phyloP scores from a whole-genome alignment of 2,797 vertebrate species.

The Halcyon smyrnensis region DNA sequence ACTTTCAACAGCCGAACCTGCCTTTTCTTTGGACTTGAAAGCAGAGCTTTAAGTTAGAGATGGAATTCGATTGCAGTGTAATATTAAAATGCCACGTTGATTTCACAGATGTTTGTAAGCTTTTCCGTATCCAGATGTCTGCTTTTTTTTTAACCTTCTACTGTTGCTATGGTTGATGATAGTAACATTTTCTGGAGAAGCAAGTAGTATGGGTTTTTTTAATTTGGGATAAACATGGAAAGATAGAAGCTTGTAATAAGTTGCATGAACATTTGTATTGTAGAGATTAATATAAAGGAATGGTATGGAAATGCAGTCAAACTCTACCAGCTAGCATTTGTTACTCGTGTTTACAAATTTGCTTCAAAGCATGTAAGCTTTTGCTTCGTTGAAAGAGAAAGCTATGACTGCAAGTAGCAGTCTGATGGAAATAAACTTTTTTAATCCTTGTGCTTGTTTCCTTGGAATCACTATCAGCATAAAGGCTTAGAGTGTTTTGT shows the following conservation, averaged over 20 bases:
- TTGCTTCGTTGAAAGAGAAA: background rate
- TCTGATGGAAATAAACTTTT: background rate
- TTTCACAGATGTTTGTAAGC: background rate
- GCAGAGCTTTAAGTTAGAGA: background rate
- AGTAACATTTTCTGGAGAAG: background rate
- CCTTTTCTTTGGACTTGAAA: background rate
- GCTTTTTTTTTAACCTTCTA: background rate
- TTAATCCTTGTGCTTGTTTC: background rate
- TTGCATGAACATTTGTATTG: background rate
- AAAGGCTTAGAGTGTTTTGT: background rate
- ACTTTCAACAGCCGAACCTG: background rate
- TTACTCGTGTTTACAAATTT: background rate
- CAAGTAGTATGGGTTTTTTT: background rate
- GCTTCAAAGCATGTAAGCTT: background rate
- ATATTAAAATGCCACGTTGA: background rate
- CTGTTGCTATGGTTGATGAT: background rate
- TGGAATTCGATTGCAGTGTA: background rate
- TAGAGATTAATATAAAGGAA: background rate
- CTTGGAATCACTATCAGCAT: background rate
- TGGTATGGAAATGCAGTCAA: background rate
- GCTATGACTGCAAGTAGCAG: background rate
- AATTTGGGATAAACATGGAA: background rate
- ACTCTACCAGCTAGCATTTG: background rate
- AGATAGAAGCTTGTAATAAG: background rate
- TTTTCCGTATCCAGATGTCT: background rate